Evolutionary conservation across 2,113 vertebrate genomes (phyloP), one percentile per base, ranked within the genome.

Genomic region (Alethe castanea): DNA sequence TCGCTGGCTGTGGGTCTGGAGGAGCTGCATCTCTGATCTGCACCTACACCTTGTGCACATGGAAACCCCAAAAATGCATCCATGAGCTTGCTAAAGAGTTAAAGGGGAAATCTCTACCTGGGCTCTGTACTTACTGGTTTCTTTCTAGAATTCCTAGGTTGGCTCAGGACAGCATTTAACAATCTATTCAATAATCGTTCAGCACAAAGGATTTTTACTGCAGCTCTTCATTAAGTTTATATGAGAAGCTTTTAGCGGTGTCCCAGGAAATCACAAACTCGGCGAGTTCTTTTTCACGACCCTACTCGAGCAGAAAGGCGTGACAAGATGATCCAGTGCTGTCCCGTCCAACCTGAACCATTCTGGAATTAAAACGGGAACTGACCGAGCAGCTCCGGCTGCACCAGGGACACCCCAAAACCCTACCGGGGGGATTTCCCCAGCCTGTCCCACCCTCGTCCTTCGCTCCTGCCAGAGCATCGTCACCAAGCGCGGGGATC

Each of bases 101-200:
- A 23, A n/a, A 47, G 8, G 29, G 24, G n/a, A 56, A 40, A 28
- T 3, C 38, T 14, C 11, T 15, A 4, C 11, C 15, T 36, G 40
- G 15, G 4, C 10, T 24, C 9, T 35, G 18, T 2, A n/a, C 36
- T 35, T 9, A 4, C 0, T 33, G 8, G 9, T 1, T 18, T 79
- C 18, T 23, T 56, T 24, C 3, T 5, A 50, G 38, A 86, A 22
- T 61, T 57, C 26, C 17, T 2, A 31, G 22, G 17, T 9, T 50
- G 54, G 20, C 44, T 47, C 59, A 28, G 48, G 17, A 35, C n/a
- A 35, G 40, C 45, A 6, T 23, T 19, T 22, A 17, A 24, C 16
- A 5, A 23, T 11, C 45, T 44, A 3, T 3, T 35, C 57, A 22
- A 40, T 4, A 26, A 19, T 5, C 20, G 12, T 4, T n/a, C 59